Base-by-base conservation (phyloP, 1,140 invertebrate species). In the Bombus superbus region DNA sequence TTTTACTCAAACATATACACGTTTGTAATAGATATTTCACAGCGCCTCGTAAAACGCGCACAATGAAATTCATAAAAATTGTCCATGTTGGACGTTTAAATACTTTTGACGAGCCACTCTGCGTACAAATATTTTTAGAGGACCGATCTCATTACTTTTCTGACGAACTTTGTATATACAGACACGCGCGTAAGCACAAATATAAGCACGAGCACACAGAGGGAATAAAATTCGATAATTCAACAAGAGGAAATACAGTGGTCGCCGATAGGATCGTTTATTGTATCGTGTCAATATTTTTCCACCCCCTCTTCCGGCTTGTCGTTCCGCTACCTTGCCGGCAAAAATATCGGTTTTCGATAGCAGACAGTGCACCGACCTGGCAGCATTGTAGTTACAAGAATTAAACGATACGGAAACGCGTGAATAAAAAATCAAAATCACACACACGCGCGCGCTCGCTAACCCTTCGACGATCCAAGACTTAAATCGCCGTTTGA, bases 321-420 rank as follows among this genome's bases (percentile, higher is more conserved):
- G 28, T n/a, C 79, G 47, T 57, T 32, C 68, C 32, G 66, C 53
- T 53, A 38, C 69, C 69, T 59, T 42, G 8, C 11, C 28, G 32
- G 81, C 64, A 77, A 83, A 83, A 83, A 77, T 83, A 83, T 83
- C 71, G 81, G 81, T 83, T 83, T 83, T 83, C 81, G 81, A 83
- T 83, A 83, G 28, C 42, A 77, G 81, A 66, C 64, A 83, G 42
- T 25, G 44, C 73, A n/a, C 38, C 81, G 73, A 83, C 35, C 73
- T 28, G 35, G 38, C 73, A 25, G 47, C 73, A 38, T 53, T 53
- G 38, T 47, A 40, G 25, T 47, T 28, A 13, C 62, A 62, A 53
- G 73, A 77, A 83, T 83, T 83, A 83, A 83, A 77, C 59, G 71
- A 53, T 81, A 62, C 35, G 44, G 44, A 53, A 28, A 13, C 59